These are phyloP conservation scores for Argyrosomus japonicus DNA, from an alignment of 2,113 vertebrate species.

Conservation along the genomic window DNA sequence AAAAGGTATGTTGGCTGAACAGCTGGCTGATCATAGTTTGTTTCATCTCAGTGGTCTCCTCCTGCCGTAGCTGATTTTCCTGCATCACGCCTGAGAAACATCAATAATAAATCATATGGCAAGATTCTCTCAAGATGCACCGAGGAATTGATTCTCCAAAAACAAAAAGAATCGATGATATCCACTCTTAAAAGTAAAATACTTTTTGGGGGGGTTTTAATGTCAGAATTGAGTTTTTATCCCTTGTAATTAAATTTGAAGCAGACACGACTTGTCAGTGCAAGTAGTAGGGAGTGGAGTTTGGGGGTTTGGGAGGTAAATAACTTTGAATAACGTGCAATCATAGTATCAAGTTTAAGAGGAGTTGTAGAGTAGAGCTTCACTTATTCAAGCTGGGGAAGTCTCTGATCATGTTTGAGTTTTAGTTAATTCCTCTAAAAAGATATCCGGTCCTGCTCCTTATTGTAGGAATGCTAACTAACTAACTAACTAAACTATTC, in stretches of 20 bases:
- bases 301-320: not conserved
- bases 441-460: too few relatives aligned
- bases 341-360: conserved; percentile 1
- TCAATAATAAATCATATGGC: conserved; percentile 31
- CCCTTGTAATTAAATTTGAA: not conserved
- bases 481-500: too few relatives aligned
- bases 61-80: not conserved
- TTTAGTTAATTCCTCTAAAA: too few relatives aligned
- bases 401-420: too few relatives aligned
- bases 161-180: not conserved
- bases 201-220: not conserved
- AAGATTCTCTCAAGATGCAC: not conserved
- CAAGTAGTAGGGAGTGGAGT: not conserved
- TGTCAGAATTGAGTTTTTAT: conserved; percentile 4
- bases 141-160: not conserved
- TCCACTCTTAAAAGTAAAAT: not conserved
- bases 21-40: conserved; percentile 13
- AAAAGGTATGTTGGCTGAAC: conserved; percentile 19
- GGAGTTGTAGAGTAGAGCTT: not conserved
- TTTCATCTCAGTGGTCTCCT: conserved; percentile 25
- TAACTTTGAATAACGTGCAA: not conserved
- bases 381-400: not conserved
- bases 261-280: not conserved
- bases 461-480: too few relatives aligned
- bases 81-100: conserved; percentile 19